Evolutionary conservation across 2,888 invertebrate genomes (phyloP).

Genomic region (Heliconius ismenius): DNA sequence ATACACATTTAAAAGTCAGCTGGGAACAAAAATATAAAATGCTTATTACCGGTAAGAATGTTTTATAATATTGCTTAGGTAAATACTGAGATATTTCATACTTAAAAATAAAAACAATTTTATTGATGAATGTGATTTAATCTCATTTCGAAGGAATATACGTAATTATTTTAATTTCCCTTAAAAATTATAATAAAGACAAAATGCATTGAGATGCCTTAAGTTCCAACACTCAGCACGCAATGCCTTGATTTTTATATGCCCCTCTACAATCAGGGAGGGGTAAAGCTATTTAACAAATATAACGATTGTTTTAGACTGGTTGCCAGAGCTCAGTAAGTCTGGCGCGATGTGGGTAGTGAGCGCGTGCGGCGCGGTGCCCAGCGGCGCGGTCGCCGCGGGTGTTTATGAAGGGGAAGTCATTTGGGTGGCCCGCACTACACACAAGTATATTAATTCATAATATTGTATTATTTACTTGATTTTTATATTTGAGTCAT

Average conservation of each 20-base stretch:
- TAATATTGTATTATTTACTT: neutral
- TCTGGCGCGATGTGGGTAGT: conserved; percentile 72
- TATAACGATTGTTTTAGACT: conserved; percentile 51
- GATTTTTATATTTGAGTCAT: no score
- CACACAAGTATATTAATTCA: conserved; percentile 58
- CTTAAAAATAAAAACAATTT: no score
- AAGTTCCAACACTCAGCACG: no score
- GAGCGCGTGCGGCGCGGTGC: conserved; percentile 72
- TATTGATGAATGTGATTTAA: no score
- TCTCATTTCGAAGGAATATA: no score
- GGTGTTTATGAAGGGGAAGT: conserved; percentile 62
- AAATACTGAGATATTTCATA: neutral
- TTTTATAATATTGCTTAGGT: neutral
- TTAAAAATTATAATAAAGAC: no score
- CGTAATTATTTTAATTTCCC: no score
- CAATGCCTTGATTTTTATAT: no score
- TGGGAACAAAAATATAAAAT: conserved; percentile 66
- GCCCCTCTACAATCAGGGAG: no score
- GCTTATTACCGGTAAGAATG: conserved; percentile 57
- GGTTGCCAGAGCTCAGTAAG: conserved; percentile 59
- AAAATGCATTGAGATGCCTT: no score
- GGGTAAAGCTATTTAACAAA: no score
- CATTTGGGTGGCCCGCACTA: conserved; percentile 69
- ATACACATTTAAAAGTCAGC: conserved; percentile 59
- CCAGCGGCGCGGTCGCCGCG: conserved; percentile 71